Percentiles rank a stretch among this genome's conserved stretches.
Conservation (phyloP, 2,888 invertebrate genomes). For the Oligia strigilis region DNA sequence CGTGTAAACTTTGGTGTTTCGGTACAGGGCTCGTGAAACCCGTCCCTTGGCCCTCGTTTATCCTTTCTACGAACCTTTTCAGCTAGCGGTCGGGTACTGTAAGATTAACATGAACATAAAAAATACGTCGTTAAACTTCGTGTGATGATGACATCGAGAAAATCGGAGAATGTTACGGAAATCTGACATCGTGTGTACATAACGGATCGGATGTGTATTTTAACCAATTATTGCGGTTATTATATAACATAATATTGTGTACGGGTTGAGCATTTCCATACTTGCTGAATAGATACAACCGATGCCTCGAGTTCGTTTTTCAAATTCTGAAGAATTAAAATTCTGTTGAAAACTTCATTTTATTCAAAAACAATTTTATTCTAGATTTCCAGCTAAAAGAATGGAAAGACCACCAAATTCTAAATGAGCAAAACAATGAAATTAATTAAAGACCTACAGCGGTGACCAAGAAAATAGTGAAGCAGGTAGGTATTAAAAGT, state of each 20-base stretch:
- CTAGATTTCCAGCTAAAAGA: background rate
- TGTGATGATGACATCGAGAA: background rate
- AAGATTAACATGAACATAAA: constrained; percentile 39
- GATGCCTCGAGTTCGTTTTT: background rate
- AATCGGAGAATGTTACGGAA: background rate
- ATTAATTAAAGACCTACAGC: too few relatives aligned
- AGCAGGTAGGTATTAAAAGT: too few relatives aligned
- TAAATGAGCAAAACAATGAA: too few relatives aligned
- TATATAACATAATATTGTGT: background rate
- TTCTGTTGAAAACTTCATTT: too few relatives aligned
- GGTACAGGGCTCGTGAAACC: constrained; percentile 32
- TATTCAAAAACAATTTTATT: too few relatives aligned
- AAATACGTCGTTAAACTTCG: constrained; percentile 1
- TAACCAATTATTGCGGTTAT: background rate
- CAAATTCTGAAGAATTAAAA: background rate
- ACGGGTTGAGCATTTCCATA: too few relatives aligned
- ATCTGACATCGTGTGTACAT: background rate
- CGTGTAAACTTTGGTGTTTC: constrained; percentile 49
- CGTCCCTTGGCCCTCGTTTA: constrained; percentile 47
- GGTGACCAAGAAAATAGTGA: too few relatives aligned
- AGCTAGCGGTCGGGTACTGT: constrained; percentile 13
- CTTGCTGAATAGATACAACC: background rate
- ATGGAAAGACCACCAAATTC: background rate
- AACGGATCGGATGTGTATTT: background rate
- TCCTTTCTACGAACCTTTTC: constrained; percentile 31